phyloP scores from a whole-genome alignment of 30 jellyfish, hydroid and myxozoan genomes.

The Aurelia coerulea region DNA sequence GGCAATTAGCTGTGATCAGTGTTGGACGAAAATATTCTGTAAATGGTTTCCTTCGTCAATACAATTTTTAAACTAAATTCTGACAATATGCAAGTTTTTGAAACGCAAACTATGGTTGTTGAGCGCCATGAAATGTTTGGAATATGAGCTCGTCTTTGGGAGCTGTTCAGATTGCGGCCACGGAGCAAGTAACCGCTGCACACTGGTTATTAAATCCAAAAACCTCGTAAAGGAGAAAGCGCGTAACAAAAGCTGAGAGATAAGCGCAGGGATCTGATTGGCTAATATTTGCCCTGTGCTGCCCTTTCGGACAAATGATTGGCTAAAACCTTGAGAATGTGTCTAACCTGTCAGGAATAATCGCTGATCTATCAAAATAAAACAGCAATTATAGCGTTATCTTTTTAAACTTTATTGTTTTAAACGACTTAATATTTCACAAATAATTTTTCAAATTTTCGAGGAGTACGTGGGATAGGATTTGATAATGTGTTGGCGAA shows the following conservation, averaged over 20 bases:
- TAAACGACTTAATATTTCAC: constrained; percentile 18
- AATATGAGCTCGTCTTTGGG: background rate
- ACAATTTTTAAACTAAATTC: background rate
- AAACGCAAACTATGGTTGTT: no score
- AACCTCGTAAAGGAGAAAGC: constrained; percentile 53
- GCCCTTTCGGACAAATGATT: constrained; percentile 59
- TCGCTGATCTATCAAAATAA: constrained; percentile 49
- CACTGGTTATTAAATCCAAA: constrained; percentile 35
- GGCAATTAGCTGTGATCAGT: no score
- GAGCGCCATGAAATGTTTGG: background rate
- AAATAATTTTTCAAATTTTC: background rate
- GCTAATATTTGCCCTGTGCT: constrained; percentile 49
- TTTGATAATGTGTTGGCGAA: background rate
- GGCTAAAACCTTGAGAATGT: constrained; percentile 42
- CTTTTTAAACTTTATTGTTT: constrained; percentile 19
- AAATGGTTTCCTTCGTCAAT: no score
- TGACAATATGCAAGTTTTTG: no score
- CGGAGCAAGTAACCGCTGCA: constrained; percentile 11
- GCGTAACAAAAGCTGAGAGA: constrained; percentile 58
- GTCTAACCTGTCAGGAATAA: constrained; percentile 29
- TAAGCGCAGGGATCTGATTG: constrained; percentile 60
- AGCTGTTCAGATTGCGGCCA: constrained; percentile 54
- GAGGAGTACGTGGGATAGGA: background rate
- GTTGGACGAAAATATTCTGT: no score
- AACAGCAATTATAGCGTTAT: constrained; percentile 48